These are phyloP conservation scores for Cistogaster globosa DNA, from an alignment of 2,888 invertebrate genomes.

Conservation along the genomic window DNA sequence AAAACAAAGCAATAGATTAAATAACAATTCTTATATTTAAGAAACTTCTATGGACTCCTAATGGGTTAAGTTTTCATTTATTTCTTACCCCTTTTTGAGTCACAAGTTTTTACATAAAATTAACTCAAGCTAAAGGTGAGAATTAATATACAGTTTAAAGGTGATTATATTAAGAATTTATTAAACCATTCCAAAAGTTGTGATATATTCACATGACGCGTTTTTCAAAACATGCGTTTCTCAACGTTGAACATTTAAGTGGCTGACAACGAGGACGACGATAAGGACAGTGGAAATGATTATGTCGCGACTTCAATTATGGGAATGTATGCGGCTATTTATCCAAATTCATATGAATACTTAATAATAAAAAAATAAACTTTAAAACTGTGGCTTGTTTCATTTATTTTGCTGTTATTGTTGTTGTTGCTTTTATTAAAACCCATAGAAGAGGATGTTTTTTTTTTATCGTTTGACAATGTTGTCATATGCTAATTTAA, in stretches of 20 bases:
- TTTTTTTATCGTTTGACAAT: conserved; percentile 68
- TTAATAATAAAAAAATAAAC: no score
- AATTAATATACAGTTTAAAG: conserved; percentile 76
- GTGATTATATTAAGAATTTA: conserved; percentile 81
- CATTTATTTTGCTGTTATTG: background rate
- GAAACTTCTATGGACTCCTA: conserved; percentile 4
- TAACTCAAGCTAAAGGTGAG: conserved; percentile 77
- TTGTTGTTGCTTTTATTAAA: background rate
- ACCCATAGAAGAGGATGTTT: conserved; percentile 53
- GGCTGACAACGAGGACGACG: conserved; percentile 14
- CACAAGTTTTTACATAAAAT: conserved; percentile 19
- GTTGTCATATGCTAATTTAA: conserved; percentile 72
- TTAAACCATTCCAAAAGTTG: conserved; percentile 73
- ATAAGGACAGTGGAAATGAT: conserved; percentile 17
- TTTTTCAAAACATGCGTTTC: conserved; percentile 62
- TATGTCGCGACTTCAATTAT: conserved; percentile 17
- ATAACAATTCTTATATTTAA: background rate
- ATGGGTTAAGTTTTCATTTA: conserved; percentile 32
- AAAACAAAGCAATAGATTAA: no score
- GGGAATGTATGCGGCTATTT: conserved; percentile 11
- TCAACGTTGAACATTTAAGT: conserved; percentile 28
- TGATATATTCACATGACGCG: conserved; percentile 67
- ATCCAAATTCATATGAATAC: conserved; percentile 23
- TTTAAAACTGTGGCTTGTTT: background rate
- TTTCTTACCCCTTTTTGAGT: background rate